Conservation (phyloP, 1,140 invertebrate genomes). For the Pachypsylla venusta region DNA sequence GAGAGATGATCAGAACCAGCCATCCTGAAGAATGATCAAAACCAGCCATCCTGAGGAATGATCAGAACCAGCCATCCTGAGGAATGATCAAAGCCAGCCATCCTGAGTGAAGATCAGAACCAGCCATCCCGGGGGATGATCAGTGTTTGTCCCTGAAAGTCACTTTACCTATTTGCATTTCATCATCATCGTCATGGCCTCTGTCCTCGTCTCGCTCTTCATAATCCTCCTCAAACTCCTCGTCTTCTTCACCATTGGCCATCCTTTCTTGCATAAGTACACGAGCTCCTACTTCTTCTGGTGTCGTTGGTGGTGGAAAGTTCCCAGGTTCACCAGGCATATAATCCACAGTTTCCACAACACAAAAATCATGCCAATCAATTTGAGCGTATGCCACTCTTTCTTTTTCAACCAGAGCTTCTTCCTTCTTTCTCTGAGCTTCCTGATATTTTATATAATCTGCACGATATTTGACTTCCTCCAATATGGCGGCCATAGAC, state of each 20-base stretch:
- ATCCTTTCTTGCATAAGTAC: constrained; percentile 67
- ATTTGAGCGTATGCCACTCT: constrained; percentile 93
- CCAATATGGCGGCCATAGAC: constrained; percentile 60
- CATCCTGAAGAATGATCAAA: no score
- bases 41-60: no score
- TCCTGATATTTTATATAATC: constrained; percentile 95
- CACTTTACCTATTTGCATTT: constrained; percentile 43
- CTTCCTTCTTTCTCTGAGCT: constrained; percentile 75
- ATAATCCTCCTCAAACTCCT: constrained; percentile 23
- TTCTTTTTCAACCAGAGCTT: constrained; percentile 88
- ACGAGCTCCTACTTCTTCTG: constrained; percentile 88
- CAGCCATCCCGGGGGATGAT: no score
- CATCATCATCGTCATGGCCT: constrained; percentile 44
- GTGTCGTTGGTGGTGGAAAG: constrained; percentile 92
- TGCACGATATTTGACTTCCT: constrained; percentile 84
- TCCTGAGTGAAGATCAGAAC: no score
- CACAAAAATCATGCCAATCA: constrained; percentile 99
- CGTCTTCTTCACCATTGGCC: constrained; percentile 45
- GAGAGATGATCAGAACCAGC: no score
- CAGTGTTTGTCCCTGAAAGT: no score
- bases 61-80: no score
- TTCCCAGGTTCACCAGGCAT: constrained; percentile 89
- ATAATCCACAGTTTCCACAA: constrained; percentile 99
- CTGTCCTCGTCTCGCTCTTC: constrained; percentile 23
- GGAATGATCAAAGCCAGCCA: no score